phyloP scores from a whole-genome alignment of 2,797 vertebrate species.

The Adelosebastes latens region DNA sequence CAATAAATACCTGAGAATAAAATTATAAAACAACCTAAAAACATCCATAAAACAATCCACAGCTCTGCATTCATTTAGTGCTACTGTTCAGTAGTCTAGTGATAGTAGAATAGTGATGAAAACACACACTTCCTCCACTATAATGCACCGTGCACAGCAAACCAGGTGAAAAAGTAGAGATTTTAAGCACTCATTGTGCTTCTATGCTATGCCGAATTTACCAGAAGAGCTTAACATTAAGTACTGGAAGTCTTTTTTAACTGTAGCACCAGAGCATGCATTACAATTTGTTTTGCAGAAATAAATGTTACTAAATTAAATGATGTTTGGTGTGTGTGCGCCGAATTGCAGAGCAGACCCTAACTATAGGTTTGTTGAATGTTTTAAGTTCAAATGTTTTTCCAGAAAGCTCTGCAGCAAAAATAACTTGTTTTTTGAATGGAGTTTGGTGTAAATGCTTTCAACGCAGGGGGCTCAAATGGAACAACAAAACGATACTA shows the following conservation, averaged over 20 bases:
- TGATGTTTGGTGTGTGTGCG: not conserved
- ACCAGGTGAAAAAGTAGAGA: not conserved
- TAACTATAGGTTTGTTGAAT: fast-evolving
- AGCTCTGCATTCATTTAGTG: too few relatives aligned
- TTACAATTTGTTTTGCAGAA: not conserved
- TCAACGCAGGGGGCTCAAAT: too few relatives aligned
- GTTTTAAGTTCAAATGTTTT: not conserved
- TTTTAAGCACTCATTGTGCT: not conserved
- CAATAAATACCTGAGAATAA: too few relatives aligned
- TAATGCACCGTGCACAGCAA: not conserved
- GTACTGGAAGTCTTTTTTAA: not conserved
- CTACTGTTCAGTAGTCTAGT: too few relatives aligned
- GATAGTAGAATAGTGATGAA: too few relatives aligned
- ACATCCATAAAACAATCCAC: too few relatives aligned
- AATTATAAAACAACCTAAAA: too few relatives aligned
- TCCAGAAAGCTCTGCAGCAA: not conserved
- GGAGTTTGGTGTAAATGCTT: not conserved
- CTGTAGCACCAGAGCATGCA: not conserved
- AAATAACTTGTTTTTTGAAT: not conserved
- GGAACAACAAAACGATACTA: not conserved
- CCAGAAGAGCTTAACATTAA: not conserved
- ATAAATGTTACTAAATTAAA: not conserved
- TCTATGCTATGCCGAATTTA: not conserved
- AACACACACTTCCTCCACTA: not conserved
- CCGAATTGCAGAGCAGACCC: not conserved